These are phyloP conservation scores for Alcis repandata DNA, from an alignment of 2,888 invertebrate species.

Conservation along the genomic window DNA sequence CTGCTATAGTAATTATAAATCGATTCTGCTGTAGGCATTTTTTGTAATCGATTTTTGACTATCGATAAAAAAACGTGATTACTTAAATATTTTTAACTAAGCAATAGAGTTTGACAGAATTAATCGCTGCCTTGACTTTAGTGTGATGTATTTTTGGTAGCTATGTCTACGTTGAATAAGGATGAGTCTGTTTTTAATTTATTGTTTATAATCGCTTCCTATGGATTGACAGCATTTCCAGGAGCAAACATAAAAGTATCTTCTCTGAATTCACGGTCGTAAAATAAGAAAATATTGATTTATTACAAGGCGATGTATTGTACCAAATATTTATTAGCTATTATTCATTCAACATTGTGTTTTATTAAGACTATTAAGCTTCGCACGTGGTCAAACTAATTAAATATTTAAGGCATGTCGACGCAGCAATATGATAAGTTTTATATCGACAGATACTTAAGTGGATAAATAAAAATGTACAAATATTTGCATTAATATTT, in stretches of 20 bases:
- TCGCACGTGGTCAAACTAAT: conserved; percentile 42
- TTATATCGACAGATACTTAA: conserved; percentile 25
- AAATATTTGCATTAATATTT: conserved; percentile 13
- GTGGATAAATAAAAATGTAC: conserved; percentile 20
- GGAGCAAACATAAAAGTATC: conserved; percentile 8
- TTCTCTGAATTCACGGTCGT: conserved; percentile 29
- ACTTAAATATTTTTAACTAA: not conserved
- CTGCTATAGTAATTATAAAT: conserved; percentile 36
- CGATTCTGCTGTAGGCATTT: conserved; percentile 35
- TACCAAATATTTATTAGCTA: conserved; percentile 43
- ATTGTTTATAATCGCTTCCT: not conserved
- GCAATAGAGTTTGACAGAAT: not conserved
- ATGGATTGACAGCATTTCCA: conserved; percentile 5
- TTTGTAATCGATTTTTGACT: conserved; percentile 26
- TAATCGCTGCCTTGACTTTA: not conserved
- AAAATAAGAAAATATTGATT: conserved; percentile 25
- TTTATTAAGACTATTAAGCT: conserved; percentile 37
- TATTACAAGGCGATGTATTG: conserved; percentile 33
- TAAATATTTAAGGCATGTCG: conserved; percentile 35
- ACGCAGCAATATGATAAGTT: conserved; percentile 19
- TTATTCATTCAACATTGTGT: conserved; percentile 44
- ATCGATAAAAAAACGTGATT: conserved; percentile 9
- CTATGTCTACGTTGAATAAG: not conserved
- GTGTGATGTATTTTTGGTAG: not conserved
- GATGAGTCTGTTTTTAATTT: not conserved